Percentiles rank a stretch among this genome's conserved stretches.
phyloP scores from a whole-genome alignment of 2,888 invertebrate species.

The Copidosoma aretas region DNA sequence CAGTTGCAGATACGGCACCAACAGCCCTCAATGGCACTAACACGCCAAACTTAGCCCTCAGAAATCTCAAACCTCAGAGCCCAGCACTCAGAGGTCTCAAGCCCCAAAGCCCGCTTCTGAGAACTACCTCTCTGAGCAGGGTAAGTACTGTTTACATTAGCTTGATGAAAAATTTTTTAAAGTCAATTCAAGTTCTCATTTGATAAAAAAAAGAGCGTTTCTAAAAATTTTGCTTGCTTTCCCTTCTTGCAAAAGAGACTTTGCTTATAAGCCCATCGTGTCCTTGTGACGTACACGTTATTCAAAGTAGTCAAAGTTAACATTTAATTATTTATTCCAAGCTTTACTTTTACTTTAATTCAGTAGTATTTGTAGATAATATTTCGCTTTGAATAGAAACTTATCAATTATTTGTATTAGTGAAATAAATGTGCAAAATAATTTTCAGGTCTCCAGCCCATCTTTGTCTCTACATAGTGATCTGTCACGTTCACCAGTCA shows the following conservation, averaged over 20 bases:
- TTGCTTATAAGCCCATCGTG: no score
- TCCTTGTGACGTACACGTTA: no score
- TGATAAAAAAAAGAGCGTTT: conserved; percentile 2
- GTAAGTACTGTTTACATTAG: conserved; percentile 19
- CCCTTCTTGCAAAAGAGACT: no score
- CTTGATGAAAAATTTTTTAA: no score
- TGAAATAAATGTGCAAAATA: neutral
- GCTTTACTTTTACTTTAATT: no score
- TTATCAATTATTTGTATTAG: no score
- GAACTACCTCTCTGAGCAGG: conserved; percentile 44
- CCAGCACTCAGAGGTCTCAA: conserved; percentile 54
- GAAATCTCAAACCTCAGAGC: conserved; percentile 57
- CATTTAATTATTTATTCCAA: no score
- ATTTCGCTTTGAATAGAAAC: no score
- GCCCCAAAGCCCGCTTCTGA: conserved; percentile 59
- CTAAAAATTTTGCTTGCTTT: no score
- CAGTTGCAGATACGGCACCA: conserved; percentile 56
- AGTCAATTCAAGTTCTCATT: no score
- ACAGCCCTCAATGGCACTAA: conserved; percentile 57
- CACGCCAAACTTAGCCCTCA: conserved; percentile 56
- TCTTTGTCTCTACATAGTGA: conserved; percentile 61
- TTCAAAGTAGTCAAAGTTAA: no score
- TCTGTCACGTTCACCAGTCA: conserved; percentile 58
- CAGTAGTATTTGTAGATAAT: no score
- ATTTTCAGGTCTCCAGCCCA: conserved; percentile 58